Percentiles rank a stretch among this genome's conserved stretches.
phyloP scores from a whole-genome alignment of 2,888 invertebrate genomes.

The Keiferia lycopersicella region DNA sequence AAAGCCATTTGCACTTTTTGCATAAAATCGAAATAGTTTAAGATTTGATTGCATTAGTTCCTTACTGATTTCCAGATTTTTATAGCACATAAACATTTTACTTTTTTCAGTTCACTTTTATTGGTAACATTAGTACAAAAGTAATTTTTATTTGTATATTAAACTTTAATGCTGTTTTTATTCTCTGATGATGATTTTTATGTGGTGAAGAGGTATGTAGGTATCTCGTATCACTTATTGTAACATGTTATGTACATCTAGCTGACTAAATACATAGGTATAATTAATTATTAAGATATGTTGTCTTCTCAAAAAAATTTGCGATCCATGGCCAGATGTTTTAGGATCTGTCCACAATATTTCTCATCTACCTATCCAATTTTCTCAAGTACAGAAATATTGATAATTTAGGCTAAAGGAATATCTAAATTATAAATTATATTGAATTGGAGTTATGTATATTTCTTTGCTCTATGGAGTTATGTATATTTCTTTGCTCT shows the following conservation, averaged over 20 bases:
- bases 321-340: too few relatives aligned
- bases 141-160: conserved; percentile 40
- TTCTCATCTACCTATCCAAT: too few relatives aligned
- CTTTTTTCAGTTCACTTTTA: conserved; percentile 33
- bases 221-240: not conserved
- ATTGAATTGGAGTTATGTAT: too few relatives aligned
- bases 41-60: conserved; percentile 41
- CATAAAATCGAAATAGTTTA: not conserved
- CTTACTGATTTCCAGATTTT: conserved; percentile 43
- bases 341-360: too few relatives aligned
- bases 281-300: too few relatives aligned
- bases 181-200: conserved; percentile 16
- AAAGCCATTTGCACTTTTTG: not conserved
- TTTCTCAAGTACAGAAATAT: too few relatives aligned
- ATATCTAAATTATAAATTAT: too few relatives aligned
- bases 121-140: conserved; percentile 42
- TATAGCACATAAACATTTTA: conserved; percentile 45
- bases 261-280: not conserved
- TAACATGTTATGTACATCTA: not conserved
- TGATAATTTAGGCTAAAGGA: too few relatives aligned
- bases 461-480: too few relatives aligned
- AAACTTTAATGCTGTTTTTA: conserved; percentile 22
- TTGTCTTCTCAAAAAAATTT: too few relatives aligned
- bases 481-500: not conserved
- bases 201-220: not conserved